Percentiles rank a stretch among this genome's conserved stretches.
phyloP scores from a whole-genome alignment of 2,797 vertebrate species.

The Fratercula arctica region DNA sequence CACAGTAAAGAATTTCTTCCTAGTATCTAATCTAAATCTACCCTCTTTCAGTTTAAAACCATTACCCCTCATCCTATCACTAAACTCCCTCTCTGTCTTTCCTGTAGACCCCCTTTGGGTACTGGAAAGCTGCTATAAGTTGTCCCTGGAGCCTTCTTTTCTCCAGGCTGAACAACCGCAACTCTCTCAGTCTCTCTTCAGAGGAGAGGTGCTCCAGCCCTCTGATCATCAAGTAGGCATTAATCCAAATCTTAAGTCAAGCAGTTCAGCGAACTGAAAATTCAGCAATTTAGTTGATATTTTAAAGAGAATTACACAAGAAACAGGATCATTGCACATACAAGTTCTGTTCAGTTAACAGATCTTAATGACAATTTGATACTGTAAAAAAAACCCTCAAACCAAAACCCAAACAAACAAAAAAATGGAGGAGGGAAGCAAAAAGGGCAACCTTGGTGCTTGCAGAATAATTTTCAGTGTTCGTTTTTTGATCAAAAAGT shows the following conservation, averaged over 20 bases:
- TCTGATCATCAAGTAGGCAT: background rate
- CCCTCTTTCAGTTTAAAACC: background rate
- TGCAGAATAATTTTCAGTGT: background rate
- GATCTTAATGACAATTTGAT: background rate
- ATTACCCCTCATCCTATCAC: background rate
- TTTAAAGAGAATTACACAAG: background rate
- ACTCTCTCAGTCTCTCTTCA: background rate
- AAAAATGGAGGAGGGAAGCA: background rate
- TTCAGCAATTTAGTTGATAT: background rate
- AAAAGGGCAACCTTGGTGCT: background rate
- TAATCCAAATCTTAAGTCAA: slow-evolving; percentile 2
- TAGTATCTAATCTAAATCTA: background rate
- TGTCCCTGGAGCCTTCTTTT: background rate
- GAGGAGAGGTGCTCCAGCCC: background rate
- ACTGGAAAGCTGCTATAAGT: background rate
- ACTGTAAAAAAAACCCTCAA: background rate
- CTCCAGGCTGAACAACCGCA: background rate
- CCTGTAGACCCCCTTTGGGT: background rate
- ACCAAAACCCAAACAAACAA: background rate
- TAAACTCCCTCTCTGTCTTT: background rate
- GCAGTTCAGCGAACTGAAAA: background rate
- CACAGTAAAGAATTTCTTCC: background rate
- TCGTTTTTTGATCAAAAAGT: background rate
- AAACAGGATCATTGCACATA: background rate
- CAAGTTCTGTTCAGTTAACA: background rate